phyloP scores from a whole-genome alignment of 53 echinoderm and acorn worm species.

The Stichopus horrens region DNA sequence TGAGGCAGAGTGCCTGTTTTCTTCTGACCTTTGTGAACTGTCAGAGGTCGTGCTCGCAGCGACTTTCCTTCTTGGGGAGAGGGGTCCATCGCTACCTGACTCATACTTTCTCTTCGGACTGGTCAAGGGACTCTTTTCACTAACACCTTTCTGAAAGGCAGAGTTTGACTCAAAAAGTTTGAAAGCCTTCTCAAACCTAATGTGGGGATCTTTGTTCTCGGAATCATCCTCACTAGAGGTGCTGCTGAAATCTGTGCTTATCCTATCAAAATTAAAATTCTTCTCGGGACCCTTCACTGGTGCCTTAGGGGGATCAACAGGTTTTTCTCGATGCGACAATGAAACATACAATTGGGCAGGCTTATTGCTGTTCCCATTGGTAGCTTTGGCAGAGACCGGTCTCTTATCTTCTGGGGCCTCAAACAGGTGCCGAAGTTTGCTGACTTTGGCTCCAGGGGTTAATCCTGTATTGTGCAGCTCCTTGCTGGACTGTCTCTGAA shows the following conservation, averaged over 20 bases:
- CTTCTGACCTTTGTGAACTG: neutral
- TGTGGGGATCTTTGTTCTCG: slow-evolving; percentile 38
- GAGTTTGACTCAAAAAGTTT: slow-evolving; percentile 45
- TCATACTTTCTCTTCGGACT: slow-evolving; percentile 43
- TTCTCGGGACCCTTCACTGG: slow-evolving; percentile 12
- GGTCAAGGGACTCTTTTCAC: slow-evolving; percentile 37
- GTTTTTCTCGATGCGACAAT: slow-evolving; percentile 5
- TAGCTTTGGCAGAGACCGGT: slow-evolving; percentile 11
- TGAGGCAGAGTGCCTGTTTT: slow-evolving; percentile 36
- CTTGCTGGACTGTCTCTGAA: slow-evolving; percentile 24
- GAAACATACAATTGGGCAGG: neutral
- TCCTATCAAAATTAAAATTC: slow-evolving; percentile 42
- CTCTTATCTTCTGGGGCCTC: slow-evolving; percentile 48
- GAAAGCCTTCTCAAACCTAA: slow-evolving; percentile 38
- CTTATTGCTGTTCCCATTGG: slow-evolving; percentile 43
- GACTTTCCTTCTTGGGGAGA: slow-evolving; percentile 11
- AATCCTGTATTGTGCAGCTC: slow-evolving; percentile 58
- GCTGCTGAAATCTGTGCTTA: slow-evolving; percentile 43
- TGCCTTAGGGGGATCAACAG: neutral
- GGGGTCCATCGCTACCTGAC: slow-evolving; percentile 24
- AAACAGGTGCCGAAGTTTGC: slow-evolving; percentile 70
- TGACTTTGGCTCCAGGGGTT: slow-evolving; percentile 69
- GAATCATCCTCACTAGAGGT: slow-evolving; percentile 48
- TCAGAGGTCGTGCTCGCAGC: neutral
- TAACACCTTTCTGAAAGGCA: slow-evolving; percentile 18